Conservation (phyloP, 2,113 vertebrate species). For the Orycteropus afer region DNA sequence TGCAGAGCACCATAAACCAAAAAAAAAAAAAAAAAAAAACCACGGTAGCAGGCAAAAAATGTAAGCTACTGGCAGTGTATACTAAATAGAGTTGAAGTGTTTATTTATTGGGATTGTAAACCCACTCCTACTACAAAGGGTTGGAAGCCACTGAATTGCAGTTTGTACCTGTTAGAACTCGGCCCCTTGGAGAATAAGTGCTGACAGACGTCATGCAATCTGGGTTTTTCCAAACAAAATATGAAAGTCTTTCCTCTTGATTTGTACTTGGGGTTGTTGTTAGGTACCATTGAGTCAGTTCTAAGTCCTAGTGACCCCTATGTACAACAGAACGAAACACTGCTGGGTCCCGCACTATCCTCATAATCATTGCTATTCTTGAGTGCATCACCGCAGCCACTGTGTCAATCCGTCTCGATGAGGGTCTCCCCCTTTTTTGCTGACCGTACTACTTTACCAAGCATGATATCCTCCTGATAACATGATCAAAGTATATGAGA, state of each 20-base stretch:
- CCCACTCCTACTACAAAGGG: not conserved
- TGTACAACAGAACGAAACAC: too few species aligned
- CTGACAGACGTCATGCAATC: not conserved
- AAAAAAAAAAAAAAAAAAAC: not conserved
- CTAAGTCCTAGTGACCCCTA: not conserved
- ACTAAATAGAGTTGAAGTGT: not conserved
- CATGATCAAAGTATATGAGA: too few species aligned
- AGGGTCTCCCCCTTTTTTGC: too few species aligned
- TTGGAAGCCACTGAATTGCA: not conserved
- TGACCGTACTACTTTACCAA: too few species aligned
- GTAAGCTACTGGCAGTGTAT: not conserved
- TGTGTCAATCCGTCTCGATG: too few species aligned
- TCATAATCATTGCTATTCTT: too few species aligned
- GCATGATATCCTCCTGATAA: too few species aligned
- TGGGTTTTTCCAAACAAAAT: slow-evolving; percentile 58
- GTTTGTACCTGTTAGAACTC: not conserved
- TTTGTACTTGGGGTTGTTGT: not conserved
- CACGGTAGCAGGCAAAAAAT: not conserved
- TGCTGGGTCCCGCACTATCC: too few species aligned
- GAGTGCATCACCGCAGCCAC: too few species aligned
- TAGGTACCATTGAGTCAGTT: not conserved
- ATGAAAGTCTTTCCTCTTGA: not conserved
- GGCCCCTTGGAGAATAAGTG: not conserved
- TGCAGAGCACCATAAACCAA: not conserved
- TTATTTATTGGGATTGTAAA: not conserved